Evolutionary conservation across 2,888 invertebrate genomes (phyloP).

Genomic region (Bursaphelenchus okinawaensis): DNA sequence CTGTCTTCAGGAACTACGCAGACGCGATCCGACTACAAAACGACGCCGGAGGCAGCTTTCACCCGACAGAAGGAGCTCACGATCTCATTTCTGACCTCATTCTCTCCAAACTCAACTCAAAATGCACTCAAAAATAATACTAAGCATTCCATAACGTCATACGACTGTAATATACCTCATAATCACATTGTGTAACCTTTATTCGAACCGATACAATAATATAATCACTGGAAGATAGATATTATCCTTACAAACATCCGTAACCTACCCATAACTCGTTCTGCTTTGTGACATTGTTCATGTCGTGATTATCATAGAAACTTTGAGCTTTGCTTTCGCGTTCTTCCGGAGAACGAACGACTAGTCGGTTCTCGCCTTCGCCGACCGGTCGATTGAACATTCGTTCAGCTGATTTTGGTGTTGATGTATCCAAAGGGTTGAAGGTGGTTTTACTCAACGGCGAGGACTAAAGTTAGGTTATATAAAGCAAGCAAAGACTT

Average conservation of each 20-base stretch:
- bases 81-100: constrained; percentile 30
- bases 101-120: constrained; percentile 21
- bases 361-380: constrained; percentile 7
- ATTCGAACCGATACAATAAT: constrained; percentile 1
- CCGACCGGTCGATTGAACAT: neutral
- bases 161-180: neutral
- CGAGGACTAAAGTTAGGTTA: too few species aligned
- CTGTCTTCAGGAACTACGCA: constrained; percentile 18
- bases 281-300: neutral
- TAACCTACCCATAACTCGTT: constrained; percentile 9
- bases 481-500: too few species aligned
- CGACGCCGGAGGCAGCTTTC: constrained; percentile 42
- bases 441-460: neutral
- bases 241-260: neutral
- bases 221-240: neutral
- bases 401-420: constrained; percentile 5
- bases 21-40: constrained; percentile 34
- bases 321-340: constrained; percentile 24
- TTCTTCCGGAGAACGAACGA: constrained; percentile 7
- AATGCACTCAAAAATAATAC: neutral
- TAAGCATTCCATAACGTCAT: neutral
- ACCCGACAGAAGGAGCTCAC: constrained; percentile 44
- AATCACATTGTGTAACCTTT: neutral
- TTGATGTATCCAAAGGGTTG: constrained; percentile 3
- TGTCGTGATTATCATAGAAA: constrained; percentile 22